Evolutionary conservation across 2,888 invertebrate species (phyloP), one percentile per base, ranked within the genome.

Genomic region (Iphiclides podalirius): DNA sequence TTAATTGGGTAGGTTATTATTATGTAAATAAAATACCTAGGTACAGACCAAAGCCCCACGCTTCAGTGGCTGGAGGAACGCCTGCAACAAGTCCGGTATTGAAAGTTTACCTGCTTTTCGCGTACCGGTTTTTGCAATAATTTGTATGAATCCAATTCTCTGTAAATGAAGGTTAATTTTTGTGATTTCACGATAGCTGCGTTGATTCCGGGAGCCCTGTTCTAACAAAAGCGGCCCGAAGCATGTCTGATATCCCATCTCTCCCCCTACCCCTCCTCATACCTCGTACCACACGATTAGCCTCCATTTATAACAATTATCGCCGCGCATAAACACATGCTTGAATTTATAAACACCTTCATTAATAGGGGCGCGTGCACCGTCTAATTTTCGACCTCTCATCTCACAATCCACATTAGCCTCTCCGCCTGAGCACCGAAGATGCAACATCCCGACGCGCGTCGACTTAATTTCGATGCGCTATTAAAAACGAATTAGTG

Each of bases 241-340:
- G 41, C 47, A 4, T 23, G 33, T 23, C 13, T 9, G 28, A 28
- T 28, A 28, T 8, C 28, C 28, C 28, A 4, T 20, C 6, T 20
- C 3, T 3, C 20, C 20, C 20, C 20, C 6, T 20, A 4, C 20
- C 20, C 20, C 20, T 4, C 20, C 20, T 20, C 6, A 9, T 2
- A 28, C 37, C 17, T 35, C 16, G 58, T 52, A 60, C 64, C 61
- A 54, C 54, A 55, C 55, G 47, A 70, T 74, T 72, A 74, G 52
- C 60, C 68, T 61, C 69, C 68, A 78, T 81, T 76, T 76, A 69
- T 78, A 78, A 76, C 75, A 79, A 82, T 81, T 78, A 80, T 78
- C 71, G 66, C 64, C 55, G 58, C 47, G 53, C 58, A 64, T 65
- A 72, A 72, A 70, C 71, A 73, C 70, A 69, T 69, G 67, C 66